Evolutionary conservation across 1,140 invertebrate species (phyloP), one percentile per base, ranked within the genome.

Genomic region (Drosophila ohnishii): DNA sequence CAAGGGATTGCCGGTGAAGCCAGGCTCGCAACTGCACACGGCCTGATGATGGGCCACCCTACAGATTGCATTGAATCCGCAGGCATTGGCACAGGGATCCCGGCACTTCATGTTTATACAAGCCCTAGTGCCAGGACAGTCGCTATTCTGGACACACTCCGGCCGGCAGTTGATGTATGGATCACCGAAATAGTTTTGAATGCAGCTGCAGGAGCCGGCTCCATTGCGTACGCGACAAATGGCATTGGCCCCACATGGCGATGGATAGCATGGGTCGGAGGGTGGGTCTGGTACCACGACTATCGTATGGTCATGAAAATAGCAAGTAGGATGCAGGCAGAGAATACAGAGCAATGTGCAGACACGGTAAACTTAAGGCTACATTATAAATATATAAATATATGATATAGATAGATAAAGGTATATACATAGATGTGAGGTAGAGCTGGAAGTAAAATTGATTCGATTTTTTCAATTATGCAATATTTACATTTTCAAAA

Each of bases 91-190:
- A 90, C 96, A 97, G 16, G 96, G 96, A 92, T 97, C 94, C 76
- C 94, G 93, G 90, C 96, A 97, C 92, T 96, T 96, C 91, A 96
- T 96, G 85, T 95, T 95, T 34, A 95, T 94, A 90, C 97, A 98
- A 59, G 96, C 95, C 92, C 94, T 95, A 77, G 94, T 93, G 64
- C 92, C 93, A 40, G 94, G 91, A 92, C 96, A 97, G 85, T 96
- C 96, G 30, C 94, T 94, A 86, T 96, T 97, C 86, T 96, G 95
- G n/a, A 96, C 93, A 90, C 96, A 97, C 92, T 96, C 95, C 14
- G 95, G 96, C 83, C 95, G 93, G 90, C 96, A 96, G 48, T 95
- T 95, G 62, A 94, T 92, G 77, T 97, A 96, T 3, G 96, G 96
- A 93, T 97, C 96, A 53, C 97, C 97, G 76, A 94, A 94, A 91